A percentile compares a stretch with the other conserved stretches of the same genome.
phyloP scores from a whole-genome alignment of 1,140 invertebrate genomes.

The Scaptomyza pallida region DNA sequence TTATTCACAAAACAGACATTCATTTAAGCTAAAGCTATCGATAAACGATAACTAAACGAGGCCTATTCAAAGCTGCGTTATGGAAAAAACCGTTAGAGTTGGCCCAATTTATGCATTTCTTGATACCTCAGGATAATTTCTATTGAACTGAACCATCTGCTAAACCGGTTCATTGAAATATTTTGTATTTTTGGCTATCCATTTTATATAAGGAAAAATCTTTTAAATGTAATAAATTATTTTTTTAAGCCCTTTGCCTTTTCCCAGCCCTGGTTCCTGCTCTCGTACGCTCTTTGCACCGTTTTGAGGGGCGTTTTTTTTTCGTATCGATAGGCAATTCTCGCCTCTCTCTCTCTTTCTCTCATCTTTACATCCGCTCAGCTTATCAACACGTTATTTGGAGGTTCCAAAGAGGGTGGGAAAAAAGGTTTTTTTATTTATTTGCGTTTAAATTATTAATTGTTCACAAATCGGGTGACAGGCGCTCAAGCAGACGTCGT shows the following conservation, averaged over 20 bases:
- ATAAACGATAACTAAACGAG: too few species aligned
- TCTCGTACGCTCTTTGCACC: not conserved
- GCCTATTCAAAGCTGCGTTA: too few species aligned
- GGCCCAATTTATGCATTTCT: too few species aligned
- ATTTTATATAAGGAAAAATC: too few species aligned
- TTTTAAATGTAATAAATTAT: not conserved
- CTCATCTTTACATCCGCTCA: constrained; percentile 15
- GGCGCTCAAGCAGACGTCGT: not conserved
- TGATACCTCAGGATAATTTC: too few species aligned
- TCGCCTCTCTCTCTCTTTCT: not conserved
- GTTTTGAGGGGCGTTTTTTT: constrained; percentile 36
- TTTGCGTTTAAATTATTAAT: constrained; percentile 2
- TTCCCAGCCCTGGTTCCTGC: constrained; percentile 10
- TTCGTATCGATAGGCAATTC: constrained; percentile 12
- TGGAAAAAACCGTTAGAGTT: too few species aligned
- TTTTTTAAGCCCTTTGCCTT: not conserved
- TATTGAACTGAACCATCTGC: too few species aligned
- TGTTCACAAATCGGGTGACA: constrained; percentile 29
- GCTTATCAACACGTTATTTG: constrained; percentile 10
- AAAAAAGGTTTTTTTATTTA: not conserved
- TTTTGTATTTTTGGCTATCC: too few species aligned
- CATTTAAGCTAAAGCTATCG: too few species aligned
- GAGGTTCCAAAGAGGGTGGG: too few species aligned
- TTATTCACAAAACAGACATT: too few species aligned
- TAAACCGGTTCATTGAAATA: too few species aligned